Conservation (phyloP, 2,888 invertebrate genomes). For the Ethmia dodecea region DNA sequence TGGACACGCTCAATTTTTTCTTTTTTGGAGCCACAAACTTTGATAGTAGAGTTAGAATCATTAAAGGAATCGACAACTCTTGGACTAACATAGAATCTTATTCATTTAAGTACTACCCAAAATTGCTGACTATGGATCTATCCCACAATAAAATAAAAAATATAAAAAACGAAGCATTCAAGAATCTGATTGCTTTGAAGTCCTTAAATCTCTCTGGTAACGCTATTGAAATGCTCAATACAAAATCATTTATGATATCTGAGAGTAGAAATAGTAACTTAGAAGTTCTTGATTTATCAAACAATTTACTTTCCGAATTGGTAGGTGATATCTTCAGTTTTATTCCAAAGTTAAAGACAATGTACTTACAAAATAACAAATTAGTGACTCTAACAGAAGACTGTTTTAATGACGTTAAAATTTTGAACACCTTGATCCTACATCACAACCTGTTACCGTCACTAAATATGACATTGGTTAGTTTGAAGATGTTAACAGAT, state of each 20-base stretch:
- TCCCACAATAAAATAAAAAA: constrained; percentile 36
- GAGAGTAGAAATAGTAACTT: constrained; percentile 27
- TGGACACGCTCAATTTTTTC: constrained; percentile 27
- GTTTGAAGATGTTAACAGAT: constrained; percentile 35
- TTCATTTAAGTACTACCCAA: constrained; percentile 45
- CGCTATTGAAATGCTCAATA: constrained; percentile 30
- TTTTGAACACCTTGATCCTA: constrained; percentile 33
- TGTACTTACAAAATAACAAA: constrained; percentile 45
- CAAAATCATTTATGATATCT: constrained; percentile 30
- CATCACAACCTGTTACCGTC: constrained; percentile 37
- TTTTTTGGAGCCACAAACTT: constrained; percentile 61
- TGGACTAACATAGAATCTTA: constrained; percentile 38
- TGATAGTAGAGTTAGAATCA: constrained; percentile 44
- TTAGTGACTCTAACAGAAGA: constrained; percentile 36
- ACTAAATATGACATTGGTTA: constrained; percentile 43
- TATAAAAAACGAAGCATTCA: constrained; percentile 42
- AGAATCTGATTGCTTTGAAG: constrained; percentile 26
- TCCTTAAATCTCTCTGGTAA: constrained; percentile 49
- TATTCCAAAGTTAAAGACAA: constrained; percentile 28
- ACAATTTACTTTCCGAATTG: constrained; percentile 37
- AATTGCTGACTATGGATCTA: constrained; percentile 34
- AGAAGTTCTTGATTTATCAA: constrained; percentile 41
- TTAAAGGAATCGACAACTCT: constrained; percentile 33
- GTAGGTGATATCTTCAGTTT: constrained; percentile 28
- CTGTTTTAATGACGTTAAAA: constrained; percentile 34